Conservation (phyloP, 2,113 vertebrate genomes). For the Phasianus colchicus region DNA sequence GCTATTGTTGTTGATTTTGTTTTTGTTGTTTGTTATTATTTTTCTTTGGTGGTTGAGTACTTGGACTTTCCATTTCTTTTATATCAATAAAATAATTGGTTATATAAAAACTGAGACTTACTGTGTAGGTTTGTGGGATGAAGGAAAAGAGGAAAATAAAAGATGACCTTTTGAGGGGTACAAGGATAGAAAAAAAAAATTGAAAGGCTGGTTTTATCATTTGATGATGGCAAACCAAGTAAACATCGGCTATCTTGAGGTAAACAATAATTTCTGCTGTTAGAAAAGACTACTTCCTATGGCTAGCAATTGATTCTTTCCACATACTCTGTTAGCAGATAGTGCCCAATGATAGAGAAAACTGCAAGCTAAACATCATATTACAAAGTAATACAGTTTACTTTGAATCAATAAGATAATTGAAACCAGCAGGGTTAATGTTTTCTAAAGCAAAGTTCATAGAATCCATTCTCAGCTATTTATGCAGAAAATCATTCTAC, state of each 20-base stretch:
- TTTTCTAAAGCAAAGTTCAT: constrained; percentile 22
- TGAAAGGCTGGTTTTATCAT: not conserved
- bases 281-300: not conserved
- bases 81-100: not conserved
- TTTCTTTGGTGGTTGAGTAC: not conserved
- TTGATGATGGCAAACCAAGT: not conserved
- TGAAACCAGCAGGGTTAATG: not conserved
- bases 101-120: not conserved
- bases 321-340: not conserved
- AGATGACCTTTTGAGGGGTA: not conserved
- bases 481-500: constrained; percentile 37
- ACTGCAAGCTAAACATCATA: not conserved
- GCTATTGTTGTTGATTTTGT: not conserved
- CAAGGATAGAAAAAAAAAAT: not conserved
- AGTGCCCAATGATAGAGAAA: not conserved
- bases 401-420: not conserved
- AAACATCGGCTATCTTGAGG: not conserved
- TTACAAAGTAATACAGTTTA: not conserved
- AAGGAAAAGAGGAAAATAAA: not conserved
- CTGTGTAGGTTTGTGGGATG: not conserved
- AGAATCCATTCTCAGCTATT: constrained; percentile 32
- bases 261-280: not conserved
- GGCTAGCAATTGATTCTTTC: not conserved
- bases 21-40: not conserved
- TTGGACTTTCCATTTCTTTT: not conserved